phyloP scores from a whole-genome alignment of 2,888 invertebrate genomes.

The Drosophila gaucha region DNA sequence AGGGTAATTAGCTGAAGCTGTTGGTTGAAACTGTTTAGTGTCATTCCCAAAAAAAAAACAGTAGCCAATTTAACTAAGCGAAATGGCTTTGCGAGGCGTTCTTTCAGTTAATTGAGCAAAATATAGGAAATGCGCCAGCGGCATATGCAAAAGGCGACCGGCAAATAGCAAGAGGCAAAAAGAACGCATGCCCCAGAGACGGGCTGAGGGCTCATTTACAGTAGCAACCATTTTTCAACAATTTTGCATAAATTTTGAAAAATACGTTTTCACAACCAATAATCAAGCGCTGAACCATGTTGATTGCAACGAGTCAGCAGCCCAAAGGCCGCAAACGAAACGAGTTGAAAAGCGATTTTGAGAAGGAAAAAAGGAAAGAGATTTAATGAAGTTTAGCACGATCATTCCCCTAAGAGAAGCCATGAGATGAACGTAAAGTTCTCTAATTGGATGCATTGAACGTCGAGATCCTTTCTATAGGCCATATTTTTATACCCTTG shows the following conservation, averaged over 20 bases:
- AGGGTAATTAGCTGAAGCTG: conserved; percentile 35
- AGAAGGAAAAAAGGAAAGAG: conserved; percentile 43
- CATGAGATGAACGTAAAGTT: conserved; percentile 39
- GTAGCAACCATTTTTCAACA: conserved; percentile 76
- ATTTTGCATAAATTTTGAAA: conserved; percentile 75
- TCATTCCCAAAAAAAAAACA: conserved; percentile 44
- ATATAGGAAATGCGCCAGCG: conserved; percentile 53
- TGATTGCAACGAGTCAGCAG: conserved; percentile 52
- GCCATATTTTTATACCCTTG: not conserved
- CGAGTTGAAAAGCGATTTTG: conserved; percentile 47
- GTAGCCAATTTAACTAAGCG: conserved; percentile 63
- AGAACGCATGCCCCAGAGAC: conserved; percentile 6
- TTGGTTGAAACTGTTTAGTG: conserved; percentile 5
- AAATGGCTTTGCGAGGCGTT: conserved; percentile 50
- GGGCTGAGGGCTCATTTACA: conserved; percentile 56
- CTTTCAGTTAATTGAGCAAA: conserved; percentile 44
- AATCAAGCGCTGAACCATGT: conserved; percentile 58
- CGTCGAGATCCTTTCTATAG: conserved; percentile 49
- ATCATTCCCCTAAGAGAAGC: conserved; percentile 64
- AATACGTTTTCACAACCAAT: conserved; percentile 76
- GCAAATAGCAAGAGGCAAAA: not conserved
- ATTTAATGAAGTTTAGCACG: conserved; percentile 82
- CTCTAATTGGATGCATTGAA: conserved; percentile 74
- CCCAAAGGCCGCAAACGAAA: conserved; percentile 23
- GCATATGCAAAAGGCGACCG: conserved; percentile 16